These are phyloP conservation scores for Distichodus sexfasciatus DNA, from an alignment of 2,797 vertebrate species.

Conservation along the genomic window DNA sequence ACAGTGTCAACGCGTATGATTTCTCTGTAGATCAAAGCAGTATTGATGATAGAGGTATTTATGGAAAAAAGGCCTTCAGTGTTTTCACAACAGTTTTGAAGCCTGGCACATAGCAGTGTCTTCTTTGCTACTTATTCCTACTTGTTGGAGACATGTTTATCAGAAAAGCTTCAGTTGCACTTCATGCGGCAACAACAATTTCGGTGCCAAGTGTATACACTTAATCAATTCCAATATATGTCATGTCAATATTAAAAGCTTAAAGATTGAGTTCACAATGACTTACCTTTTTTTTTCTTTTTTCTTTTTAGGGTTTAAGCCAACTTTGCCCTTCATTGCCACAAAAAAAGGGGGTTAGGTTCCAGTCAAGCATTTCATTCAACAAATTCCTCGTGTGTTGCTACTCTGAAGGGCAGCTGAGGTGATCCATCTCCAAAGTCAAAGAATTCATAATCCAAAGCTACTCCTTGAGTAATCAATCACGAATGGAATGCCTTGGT, in stretches of 20 bases:
- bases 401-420: slow-evolving; percentile 52
- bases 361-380: slow-evolving; percentile 50
- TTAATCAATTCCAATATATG: too few relatives aligned
- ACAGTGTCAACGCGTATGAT: slow-evolving; percentile 59
- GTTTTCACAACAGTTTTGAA: slow-evolving; percentile 37
- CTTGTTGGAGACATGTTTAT: too few relatives aligned
- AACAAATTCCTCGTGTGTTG: slow-evolving; percentile 48
- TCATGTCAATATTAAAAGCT: too few relatives aligned
- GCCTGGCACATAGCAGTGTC: slow-evolving; percentile 32
- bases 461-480: slow-evolving; percentile 50
- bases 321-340: too few relatives aligned
- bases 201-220: too few relatives aligned
- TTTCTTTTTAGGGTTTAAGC: too few relatives aligned
- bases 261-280: too few relatives aligned
- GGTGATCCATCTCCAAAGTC: slow-evolving; percentile 54
- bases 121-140: slow-evolving; percentile 34
- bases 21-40: slow-evolving; percentile 42
- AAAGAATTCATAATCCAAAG: slow-evolving; percentile 38
- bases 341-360: too few relatives aligned
- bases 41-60: slow-evolving; percentile 41
- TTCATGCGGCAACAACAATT: too few relatives aligned
- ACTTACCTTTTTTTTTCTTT: too few relatives aligned
- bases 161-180: too few relatives aligned
- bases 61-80: slow-evolving; percentile 9
- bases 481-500: slow-evolving; percentile 32